These are phyloP conservation scores for Anhinga rufa DNA, from an alignment of 2,113 vertebrate genomes.

Conservation along the genomic window DNA sequence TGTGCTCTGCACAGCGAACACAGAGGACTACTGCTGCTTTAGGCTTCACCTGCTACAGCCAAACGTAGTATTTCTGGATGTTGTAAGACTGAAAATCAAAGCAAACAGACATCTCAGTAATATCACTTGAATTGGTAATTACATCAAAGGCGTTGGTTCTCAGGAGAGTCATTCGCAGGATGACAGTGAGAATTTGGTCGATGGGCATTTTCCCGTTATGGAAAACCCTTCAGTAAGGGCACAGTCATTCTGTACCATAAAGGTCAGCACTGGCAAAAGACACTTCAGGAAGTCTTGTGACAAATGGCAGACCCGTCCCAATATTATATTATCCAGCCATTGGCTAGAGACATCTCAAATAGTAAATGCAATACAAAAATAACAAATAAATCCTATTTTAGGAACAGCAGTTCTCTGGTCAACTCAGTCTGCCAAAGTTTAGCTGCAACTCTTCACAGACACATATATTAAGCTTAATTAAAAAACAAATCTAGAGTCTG, in stretches of 20 bases:
- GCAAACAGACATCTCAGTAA: background rate
- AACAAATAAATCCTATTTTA: conserved; percentile 2
- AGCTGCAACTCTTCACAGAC: background rate
- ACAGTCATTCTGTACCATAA: background rate
- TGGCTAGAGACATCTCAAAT: background rate
- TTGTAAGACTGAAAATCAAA: background rate
- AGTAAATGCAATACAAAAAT: conserved; percentile 13
- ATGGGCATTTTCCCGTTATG: background rate
- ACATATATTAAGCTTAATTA: background rate
- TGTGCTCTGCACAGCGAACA: fast-evolving
- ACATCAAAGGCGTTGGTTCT: background rate
- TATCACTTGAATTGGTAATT: background rate
- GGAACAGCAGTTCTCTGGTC: background rate
- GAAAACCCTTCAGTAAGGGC: background rate
- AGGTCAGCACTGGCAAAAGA: background rate
- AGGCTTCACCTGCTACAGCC: background rate
- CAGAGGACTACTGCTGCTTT: background rate
- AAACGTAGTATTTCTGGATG: background rate
- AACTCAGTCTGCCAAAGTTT: background rate
- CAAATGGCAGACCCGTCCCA: background rate
- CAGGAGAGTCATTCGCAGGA: background rate
- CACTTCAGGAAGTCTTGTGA: background rate
- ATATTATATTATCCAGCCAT: background rate
- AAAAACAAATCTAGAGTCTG: background rate
- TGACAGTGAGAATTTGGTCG: background rate